phyloP scores from a whole-genome alignment of 2,888 invertebrate genomes.

The Mimumesa dahlbomi region DNA sequence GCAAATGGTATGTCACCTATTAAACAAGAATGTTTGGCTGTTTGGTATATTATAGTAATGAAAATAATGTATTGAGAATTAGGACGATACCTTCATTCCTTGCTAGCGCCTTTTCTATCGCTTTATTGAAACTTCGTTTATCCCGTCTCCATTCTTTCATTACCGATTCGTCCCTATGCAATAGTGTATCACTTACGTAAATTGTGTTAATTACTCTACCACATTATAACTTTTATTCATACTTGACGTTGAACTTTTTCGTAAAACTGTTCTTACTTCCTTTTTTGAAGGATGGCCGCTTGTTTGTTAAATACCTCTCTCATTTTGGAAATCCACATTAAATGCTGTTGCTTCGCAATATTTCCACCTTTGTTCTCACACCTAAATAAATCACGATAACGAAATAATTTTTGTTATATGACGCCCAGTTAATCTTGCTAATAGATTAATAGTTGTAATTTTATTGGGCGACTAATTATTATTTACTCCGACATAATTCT shows the following conservation, averaged over 20 bases:
- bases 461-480: constrained; percentile 7
- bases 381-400: constrained; percentile 55
- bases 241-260: no score
- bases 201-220: not conserved
- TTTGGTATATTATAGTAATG: no score
- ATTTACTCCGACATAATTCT: constrained; percentile 62
- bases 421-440: constrained; percentile 3
- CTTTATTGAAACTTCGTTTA: constrained; percentile 75
- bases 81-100: constrained; percentile 70
- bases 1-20: constrained; percentile 82
- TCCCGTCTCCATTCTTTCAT: constrained; percentile 82
- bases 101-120: constrained; percentile 66
- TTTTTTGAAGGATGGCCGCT: constrained; percentile 83
- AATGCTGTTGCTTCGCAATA: constrained; percentile 51
- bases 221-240: no score
- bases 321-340: constrained; percentile 82
- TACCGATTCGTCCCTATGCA: constrained; percentile 79
- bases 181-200: not conserved
- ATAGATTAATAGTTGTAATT: no score
- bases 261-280: constrained; percentile 82
- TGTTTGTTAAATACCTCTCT: constrained; percentile 82
- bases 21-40: no score
- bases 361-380: constrained; percentile 61
- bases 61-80: no score
- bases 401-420: constrained; percentile 10